Base-by-base conservation (phyloP, 1,140 invertebrate genomes). In the Drosophila insularis region DNA sequence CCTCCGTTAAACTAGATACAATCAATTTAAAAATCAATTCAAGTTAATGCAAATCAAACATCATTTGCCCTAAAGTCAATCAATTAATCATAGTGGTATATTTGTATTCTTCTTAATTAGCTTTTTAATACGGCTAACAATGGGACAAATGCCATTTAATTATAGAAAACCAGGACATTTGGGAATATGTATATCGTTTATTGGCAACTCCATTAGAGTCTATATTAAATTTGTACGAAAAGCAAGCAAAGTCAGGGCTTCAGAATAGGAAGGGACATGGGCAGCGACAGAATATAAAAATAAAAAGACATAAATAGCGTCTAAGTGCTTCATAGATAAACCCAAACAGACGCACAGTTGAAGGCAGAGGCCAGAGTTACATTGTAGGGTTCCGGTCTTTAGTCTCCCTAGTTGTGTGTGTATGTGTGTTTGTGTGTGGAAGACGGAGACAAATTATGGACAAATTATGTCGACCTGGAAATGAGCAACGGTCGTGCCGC, bases 381-480 rank as follows among this genome's bases (percentile, higher is more conserved):
- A 59, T 37, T 56, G 27, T n/a, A 39, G n/a, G n/a, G 4, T 32
- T 40, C 50, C 10, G n/a, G 43, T 5, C 7, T 5, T 17, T 35
- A 40, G 19, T 27, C 11, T 17, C 31, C 37, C 8, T 4, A 8
- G 11, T 59, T 31, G 3, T 71, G 32, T 59, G 53, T 67, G 43
- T 64, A 6, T 64, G 50, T 65, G 50, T 65, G 32, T 55, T 35
- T 65, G 37, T 67, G 71, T 66, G 74, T 74, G 55, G 65, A 89
- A 87, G 80, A 72, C 79, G 82, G 69, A 89, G 82, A 87, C 82
- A 87, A 87, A 87, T 87, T 87, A 89, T 89, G 80, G 84, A 87
- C 82, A 87, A 87, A 87, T 87, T 87, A 87, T 71, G 80, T 71
- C 82, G 82, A 87, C 82, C 82, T 87, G 82, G 84, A 87, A 87